Evolutionary conservation across 2,113 vertebrate species (phyloP), one percentile per base, ranked within the genome.

Genomic region (Tenrec ecaudatus): DNA sequence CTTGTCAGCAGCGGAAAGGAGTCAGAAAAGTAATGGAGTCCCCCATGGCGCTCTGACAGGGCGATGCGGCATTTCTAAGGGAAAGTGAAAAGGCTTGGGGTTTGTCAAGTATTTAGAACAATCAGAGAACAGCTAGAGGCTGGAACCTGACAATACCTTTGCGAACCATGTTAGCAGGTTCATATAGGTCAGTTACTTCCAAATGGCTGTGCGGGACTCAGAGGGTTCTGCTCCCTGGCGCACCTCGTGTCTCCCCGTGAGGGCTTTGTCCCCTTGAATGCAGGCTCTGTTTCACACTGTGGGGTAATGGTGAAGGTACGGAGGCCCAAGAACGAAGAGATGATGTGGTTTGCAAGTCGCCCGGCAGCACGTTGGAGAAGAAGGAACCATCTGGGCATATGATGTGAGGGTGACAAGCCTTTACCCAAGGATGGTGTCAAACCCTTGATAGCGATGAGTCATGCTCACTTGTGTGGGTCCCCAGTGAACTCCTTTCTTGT

Each of bases 31-130:
- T 99, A 99, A 99, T 99, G 98, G 98, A 99, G 98, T 99, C 98
- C 98, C 99, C 98, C 98, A 99, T 98, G 99, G 99, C 98, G 98
- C 98, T 98, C 98, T 99, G 99, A 99, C 99, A 99, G 98, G 98
- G 98, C 98, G 98, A 99, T 98, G 98, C 99, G 98, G 98, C 98
- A 98, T 98, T 99, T 98, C 98, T 98, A 98, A 97, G 97, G 2
- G 98, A 98, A 98, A 98, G 98, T 98, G 98, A 98, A 99, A 98
- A 98, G 98, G 98, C 98, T 98, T 98, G 98, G 9, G 97, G 98
- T 98, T 98, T 98, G 98, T 98, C 97, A 98, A 98, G 98, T 99
- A 98, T 99, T 99, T 99, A 99, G 98, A 98, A 98, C 98, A 98
- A 99, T 99, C 98, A 99, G 98, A 98, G 98, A 98, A 97, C 98